Conservation (phyloP, 2,888 invertebrate species). For the Lapara coniferarum region DNA sequence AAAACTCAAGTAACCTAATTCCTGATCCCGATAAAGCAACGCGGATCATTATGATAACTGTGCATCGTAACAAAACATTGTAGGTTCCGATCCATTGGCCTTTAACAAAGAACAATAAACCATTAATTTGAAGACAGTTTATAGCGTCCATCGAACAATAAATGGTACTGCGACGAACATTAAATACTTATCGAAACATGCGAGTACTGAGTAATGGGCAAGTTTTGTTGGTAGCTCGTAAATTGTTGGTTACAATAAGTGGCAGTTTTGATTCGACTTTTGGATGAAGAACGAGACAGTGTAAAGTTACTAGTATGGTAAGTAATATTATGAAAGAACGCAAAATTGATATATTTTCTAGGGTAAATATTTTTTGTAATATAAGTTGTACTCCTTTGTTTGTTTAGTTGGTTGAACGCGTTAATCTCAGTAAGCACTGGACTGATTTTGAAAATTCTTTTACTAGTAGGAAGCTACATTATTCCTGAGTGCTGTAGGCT, state of each 20-base stretch:
- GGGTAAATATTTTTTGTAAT: neutral
- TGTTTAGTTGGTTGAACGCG: too few species aligned
- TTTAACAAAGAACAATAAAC: conserved; percentile 70
- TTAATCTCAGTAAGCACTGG: too few species aligned
- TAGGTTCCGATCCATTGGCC: conserved; percentile 67
- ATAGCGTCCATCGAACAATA: conserved; percentile 62
- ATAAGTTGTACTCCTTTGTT: neutral
- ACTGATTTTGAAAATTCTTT: too few species aligned
- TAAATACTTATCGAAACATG: conserved; percentile 41
- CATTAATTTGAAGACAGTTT: conserved; percentile 69
- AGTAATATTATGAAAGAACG: neutral
- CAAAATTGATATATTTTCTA: neutral
- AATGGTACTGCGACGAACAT: conserved; percentile 48
- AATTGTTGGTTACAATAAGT: too few species aligned
- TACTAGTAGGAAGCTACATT: too few species aligned
- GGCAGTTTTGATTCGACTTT: too few species aligned
- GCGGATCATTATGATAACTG: conserved; percentile 51
- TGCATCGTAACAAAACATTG: conserved; percentile 53
- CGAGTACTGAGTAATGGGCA: conserved; percentile 8
- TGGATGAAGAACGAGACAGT: neutral
- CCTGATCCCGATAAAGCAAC: conserved; percentile 42
- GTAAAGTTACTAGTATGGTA: neutral
- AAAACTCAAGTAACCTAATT: conserved; percentile 32
- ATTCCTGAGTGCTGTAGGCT: too few species aligned
- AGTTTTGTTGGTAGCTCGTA: too few species aligned